phyloP scores from a whole-genome alignment of 92 coral and sea anemone genomes.

The Muricea muricata region DNA sequence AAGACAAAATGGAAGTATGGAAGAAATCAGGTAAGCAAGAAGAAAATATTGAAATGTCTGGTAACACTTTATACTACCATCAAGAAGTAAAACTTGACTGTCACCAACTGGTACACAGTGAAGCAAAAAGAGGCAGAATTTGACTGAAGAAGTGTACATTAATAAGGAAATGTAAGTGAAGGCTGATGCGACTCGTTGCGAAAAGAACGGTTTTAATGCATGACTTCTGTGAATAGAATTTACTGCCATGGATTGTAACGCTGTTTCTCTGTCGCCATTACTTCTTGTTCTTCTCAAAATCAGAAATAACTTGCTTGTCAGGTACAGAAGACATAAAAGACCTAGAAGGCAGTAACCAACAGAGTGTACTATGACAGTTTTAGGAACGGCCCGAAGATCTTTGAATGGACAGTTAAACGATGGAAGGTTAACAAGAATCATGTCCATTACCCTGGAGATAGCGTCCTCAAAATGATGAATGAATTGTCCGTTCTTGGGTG shows the following conservation, averaged over 20 bases:
- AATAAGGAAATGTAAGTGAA: slow-evolving; percentile 62
- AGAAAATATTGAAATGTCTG: slow-evolving; percentile 61
- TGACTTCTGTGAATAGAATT: neutral
- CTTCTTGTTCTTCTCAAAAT: neutral
- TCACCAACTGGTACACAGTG: slow-evolving; percentile 49
- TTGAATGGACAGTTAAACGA: slow-evolving; percentile 22
- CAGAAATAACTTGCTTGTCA: neutral
- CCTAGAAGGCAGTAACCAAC: slow-evolving; percentile 13
- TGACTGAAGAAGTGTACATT: slow-evolving; percentile 66
- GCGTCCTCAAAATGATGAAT: neutral
- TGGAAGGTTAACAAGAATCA: neutral
- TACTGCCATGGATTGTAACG: too few species aligned
- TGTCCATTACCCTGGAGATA: neutral
- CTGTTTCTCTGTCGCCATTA: neutral
- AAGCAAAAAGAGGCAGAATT: slow-evolving; percentile 62
- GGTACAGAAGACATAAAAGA: neutral
- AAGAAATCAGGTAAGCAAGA: slow-evolving; percentile 9
- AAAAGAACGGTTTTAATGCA: neutral
- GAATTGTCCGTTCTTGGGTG: neutral
- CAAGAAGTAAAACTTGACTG: slow-evolving; percentile 63
- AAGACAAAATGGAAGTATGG: slow-evolving; percentile 30
- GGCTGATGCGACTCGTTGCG: slow-evolving; percentile 39
- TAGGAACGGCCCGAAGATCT: slow-evolving; percentile 17
- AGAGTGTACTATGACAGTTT: slow-evolving; percentile 1
- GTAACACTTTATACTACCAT: slow-evolving; percentile 74